These are phyloP conservation scores for Ammodytes dubius DNA, from an alignment of 2,113 vertebrate genomes.

Conservation along the genomic window DNA sequence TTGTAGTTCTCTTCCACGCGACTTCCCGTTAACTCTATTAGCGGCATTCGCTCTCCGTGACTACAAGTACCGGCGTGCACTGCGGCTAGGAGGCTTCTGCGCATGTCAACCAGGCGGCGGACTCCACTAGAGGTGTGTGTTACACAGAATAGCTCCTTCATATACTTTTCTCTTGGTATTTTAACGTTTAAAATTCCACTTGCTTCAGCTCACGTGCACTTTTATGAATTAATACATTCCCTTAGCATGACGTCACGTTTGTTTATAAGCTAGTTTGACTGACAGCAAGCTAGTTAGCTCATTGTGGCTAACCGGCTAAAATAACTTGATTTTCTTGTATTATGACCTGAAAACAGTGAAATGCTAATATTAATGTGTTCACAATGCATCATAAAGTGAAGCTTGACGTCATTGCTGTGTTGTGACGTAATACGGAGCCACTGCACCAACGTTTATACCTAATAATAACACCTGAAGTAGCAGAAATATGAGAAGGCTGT, in stretches of 20 bases:
- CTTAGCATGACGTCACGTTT: conserved; percentile 2
- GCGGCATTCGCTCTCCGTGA: fast-evolving
- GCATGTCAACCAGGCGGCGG: conserved; percentile 10
- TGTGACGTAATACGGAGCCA: background rate
- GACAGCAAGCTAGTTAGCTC: conserved; percentile 7
- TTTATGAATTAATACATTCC: fast-evolving
- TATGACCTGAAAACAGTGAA: background rate
- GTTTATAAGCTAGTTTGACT: background rate
- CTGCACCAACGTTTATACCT: background rate
- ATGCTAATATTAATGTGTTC: too few species aligned
- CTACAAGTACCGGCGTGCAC: conserved; percentile 68
- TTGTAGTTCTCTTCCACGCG: conserved; percentile 64
- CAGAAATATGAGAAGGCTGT: too few species aligned
- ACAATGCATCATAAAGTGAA: background rate
- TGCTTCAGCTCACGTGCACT: fast-evolving
- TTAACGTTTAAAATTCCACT: fast-evolving
- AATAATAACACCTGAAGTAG: too few species aligned
- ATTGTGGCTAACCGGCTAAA: conserved; percentile 39
- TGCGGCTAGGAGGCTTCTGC: background rate
- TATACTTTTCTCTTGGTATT: fast-evolving
- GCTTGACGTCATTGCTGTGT: background rate
- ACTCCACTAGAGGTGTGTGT: conserved; percentile 50
- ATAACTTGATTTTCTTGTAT: background rate
- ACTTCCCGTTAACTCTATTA: fast-evolving
- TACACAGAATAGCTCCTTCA: background rate